A percentile compares a stretch with the other conserved stretches of the same genome.
Evolutionary conservation across 1,140 invertebrate species (phyloP).

Genomic region (Coptotermes formosanus): DNA sequence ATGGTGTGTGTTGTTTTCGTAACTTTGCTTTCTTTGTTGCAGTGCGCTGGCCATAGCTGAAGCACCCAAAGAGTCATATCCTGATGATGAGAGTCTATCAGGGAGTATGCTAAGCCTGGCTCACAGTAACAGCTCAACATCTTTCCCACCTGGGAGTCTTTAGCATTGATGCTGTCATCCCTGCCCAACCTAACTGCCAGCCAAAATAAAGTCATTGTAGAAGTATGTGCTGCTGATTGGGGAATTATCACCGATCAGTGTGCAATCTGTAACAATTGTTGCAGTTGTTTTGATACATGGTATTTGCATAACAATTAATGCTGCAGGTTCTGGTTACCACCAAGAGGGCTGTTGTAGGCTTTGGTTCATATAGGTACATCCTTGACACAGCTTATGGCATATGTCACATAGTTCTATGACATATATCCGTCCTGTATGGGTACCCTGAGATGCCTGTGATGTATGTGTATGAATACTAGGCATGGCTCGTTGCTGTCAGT

Average conservation of each 20-base stretch:
- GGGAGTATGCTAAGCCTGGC: slow-evolving; percentile 92
- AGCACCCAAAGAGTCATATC: slow-evolving; percentile 80
- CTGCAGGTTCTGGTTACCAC: background rate
- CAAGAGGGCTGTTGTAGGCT: background rate
- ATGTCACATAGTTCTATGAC: background rate
- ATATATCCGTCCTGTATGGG: slow-evolving; percentile 10
- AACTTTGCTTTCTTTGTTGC: slow-evolving; percentile 47
- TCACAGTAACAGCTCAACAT: slow-evolving; percentile 88
- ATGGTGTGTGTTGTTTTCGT: background rate
- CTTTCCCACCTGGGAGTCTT: slow-evolving; percentile 81
- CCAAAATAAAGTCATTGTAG: slow-evolving; percentile 17
- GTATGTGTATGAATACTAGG: slow-evolving; percentile 7
- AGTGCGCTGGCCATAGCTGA: slow-evolving; percentile 88
- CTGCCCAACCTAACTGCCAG: slow-evolving; percentile 1
- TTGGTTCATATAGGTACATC: slow-evolving; percentile 7
- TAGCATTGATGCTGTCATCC: slow-evolving; percentile 49
- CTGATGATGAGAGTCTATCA: slow-evolving; percentile 84
- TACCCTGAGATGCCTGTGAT: slow-evolving; percentile 17
- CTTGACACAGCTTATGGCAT: background rate
- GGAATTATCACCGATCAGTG: background rate
- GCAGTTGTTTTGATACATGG: slow-evolving; percentile 12
- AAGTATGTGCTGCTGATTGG: slow-evolving; percentile 13
- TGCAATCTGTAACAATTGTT: background rate
- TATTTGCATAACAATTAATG: slow-evolving; percentile 5
- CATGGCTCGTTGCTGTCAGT: background rate